Conservation (phyloP, 2,888 invertebrate genomes). For the Lissonota sp. region DNA sequence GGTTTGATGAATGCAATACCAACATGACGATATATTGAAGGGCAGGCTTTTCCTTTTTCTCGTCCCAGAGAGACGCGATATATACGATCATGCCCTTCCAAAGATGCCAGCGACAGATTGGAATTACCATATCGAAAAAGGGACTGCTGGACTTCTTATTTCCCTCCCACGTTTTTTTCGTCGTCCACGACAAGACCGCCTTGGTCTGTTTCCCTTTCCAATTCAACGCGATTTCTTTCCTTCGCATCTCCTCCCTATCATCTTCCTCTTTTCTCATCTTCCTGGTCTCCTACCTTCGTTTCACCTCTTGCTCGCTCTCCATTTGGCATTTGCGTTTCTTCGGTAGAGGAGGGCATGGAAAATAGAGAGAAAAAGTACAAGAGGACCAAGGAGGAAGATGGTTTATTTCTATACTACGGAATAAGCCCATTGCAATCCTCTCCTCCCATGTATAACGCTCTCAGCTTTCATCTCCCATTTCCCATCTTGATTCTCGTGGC, state of each 20-base stretch:
- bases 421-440: slow-evolving; percentile 43
- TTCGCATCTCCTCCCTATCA: slow-evolving; percentile 13
- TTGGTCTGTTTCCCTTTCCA: slow-evolving; percentile 36
- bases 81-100: slow-evolving; percentile 58
- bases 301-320: slow-evolving; percentile 28
- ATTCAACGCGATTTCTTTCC: slow-evolving; percentile 41
- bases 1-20: background rate
- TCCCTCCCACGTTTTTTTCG: slow-evolving; percentile 43
- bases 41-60: slow-evolving; percentile 58
- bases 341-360: slow-evolving; percentile 14
- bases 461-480: slow-evolving; percentile 73
- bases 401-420: slow-evolving; percentile 39
- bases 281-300: slow-evolving; percentile 10
- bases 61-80: slow-evolving; percentile 36
- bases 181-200: slow-evolving; percentile 9
- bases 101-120: slow-evolving; percentile 77
- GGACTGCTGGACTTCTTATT: slow-evolving; percentile 63
- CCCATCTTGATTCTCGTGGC: slow-evolving; percentile 69
- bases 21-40: slow-evolving; percentile 48
- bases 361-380: slow-evolving; percentile 30
- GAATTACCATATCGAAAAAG: slow-evolving; percentile 74
- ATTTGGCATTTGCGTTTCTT: slow-evolving; percentile 50
- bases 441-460: slow-evolving; percentile 39
- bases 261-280: slow-evolving; percentile 22
- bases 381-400: slow-evolving; percentile 40